Conservation (phyloP, 2,888 invertebrate genomes). For the Amiota mariae region DNA sequence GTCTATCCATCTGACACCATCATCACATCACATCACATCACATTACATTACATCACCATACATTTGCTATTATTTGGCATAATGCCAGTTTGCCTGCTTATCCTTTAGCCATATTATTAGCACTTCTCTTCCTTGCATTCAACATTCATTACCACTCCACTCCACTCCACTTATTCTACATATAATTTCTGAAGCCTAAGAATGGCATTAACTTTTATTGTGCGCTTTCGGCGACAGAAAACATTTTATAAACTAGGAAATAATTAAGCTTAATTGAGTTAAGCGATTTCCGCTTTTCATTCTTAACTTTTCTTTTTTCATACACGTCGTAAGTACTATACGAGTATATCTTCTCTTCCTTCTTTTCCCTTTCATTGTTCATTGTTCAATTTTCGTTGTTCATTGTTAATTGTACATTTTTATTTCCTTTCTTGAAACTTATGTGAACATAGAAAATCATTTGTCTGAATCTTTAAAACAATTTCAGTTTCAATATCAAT, state of each 20-base stretch:
- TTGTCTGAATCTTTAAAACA: too few species aligned
- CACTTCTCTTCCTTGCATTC: too few species aligned
- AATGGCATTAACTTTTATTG: constrained; percentile 56
- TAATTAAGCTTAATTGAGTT: constrained; percentile 69
- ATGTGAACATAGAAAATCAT: too few species aligned
- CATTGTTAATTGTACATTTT: neutral
- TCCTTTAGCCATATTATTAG: neutral
- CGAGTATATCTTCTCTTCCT: neutral
- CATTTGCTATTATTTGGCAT: neutral
- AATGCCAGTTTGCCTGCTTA: neutral
- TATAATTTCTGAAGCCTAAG: too few species aligned
- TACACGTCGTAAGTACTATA: too few species aligned
- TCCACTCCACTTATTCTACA: too few species aligned
- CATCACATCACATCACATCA: too few species aligned
- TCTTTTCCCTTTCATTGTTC: neutral
- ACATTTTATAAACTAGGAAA: constrained; percentile 61
- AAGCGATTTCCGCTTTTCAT: constrained; percentile 61
- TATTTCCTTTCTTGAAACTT: too few species aligned
- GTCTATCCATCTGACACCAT: too few species aligned
- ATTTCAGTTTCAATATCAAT: too few species aligned
- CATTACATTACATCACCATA: neutral
- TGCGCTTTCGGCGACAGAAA: constrained; percentile 35
- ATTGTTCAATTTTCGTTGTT: neutral
- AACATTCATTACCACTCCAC: too few species aligned
- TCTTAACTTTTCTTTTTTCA: neutral